Evolutionary conservation across 2,113 vertebrate species (phyloP).

Genomic region (Enhydra lutris): DNA sequence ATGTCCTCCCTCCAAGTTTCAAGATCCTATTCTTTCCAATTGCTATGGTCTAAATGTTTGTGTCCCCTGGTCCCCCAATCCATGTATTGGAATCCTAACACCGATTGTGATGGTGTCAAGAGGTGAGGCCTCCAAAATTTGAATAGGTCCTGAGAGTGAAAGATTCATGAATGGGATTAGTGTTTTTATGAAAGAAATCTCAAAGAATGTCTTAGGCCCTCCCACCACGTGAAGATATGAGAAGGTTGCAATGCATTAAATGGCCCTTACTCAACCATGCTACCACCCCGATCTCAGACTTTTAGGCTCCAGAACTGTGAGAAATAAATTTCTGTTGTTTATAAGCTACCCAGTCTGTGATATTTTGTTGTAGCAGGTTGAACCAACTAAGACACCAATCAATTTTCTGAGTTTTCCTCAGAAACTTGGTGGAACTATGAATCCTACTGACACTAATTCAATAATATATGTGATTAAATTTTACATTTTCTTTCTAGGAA

Average conservation of each 20-base stretch:
- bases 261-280: background rate
- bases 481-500: background rate
- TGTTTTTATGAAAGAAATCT: background rate
- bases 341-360: background rate
- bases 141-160: background rate
- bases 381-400: background rate
- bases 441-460: background rate
- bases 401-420: background rate
- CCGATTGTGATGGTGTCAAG: background rate
- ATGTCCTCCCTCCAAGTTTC: background rate
- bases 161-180: background rate
- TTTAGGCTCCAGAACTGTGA: background rate
- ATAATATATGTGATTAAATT: background rate
- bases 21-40: background rate
- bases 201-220: background rate
- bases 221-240: background rate
- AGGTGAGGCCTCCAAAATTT: background rate
- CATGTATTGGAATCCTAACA: background rate
- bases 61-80: background rate
- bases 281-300: background rate
- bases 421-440: background rate
- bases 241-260: background rate
- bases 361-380: background rate
- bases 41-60: background rate
- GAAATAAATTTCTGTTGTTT: background rate